Base-by-base conservation (phyloP, 2,888 invertebrate species). In the Eristalis pertinax region DNA sequence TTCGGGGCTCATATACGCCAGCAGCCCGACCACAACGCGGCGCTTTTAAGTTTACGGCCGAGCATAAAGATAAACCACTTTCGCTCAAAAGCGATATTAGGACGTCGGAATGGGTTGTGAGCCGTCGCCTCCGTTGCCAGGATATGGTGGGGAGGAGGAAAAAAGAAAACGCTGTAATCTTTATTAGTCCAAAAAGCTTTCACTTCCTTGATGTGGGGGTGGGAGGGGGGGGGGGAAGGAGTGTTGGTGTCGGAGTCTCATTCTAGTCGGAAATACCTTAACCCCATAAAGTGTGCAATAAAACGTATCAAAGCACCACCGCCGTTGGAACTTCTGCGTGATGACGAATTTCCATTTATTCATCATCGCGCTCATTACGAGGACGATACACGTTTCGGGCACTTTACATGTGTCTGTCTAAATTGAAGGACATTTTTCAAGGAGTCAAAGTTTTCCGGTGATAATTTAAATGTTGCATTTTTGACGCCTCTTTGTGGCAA, bases 321-420 rank as follows among this genome's bases (percentile, higher is more conserved):
- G 70, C 41, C 50, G 50, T 15, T n/a, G 13, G 62, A 65, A 79
- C 60, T 65, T 60, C 50, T 41, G 64, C 35, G 67, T 67, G 65
- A 79, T 79, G 72, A 79, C 65, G 67, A 79, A 79, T 79, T 79
- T 73, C 73, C 80, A 80, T 80, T 73, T 74, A 80, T 80, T 80
- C 80, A 68, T 80, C 80, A 68, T 73, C 50, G 74, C 73, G 74
- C 73, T 80, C 80, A 80, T 80, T 80, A 74, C 50, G 63, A 72
- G 43, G 15, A 50, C 50, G 19, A 19, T 19, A 50, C 50, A 26
- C 26, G 26, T 26, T 26, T 26, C 4, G 26, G 26, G 64, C 69
- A 63, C 56, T 68, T 56, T 35, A 15, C n/a, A 15, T 43, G 60
- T 22, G 56, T 22, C 38, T 72, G 67, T 79, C 79, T 73, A 56